Evolutionary conservation across 2,888 invertebrate genomes (phyloP), one percentile per base, ranked within the genome.

Genomic region (Nemapogon koenigi): DNA sequence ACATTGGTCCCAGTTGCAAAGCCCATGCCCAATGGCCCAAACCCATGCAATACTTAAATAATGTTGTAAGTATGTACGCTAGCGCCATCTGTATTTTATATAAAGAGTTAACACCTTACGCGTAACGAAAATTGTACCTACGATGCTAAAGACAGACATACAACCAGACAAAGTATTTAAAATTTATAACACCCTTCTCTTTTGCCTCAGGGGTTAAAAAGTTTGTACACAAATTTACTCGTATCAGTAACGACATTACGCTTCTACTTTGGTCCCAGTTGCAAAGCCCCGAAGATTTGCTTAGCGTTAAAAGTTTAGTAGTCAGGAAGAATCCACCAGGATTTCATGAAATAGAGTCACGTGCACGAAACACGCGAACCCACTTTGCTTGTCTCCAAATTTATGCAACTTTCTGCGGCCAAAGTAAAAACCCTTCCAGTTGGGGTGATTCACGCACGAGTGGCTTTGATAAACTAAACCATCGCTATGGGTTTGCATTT

Each of bases 351-450:
- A 65, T 59, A 57, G 53, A 61, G 66, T 70, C 66, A 69, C 70
- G 66, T 64, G 52, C 60, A 44, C 26, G 35, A 45, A 53, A 70
- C 67, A 71, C 48, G 66, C 55, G 57, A 70, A 69, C 57, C 55
- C 65, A 69, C 69, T 70, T 64, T 59, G 59, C 60, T 53, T 56
- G 54, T 57, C 58, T 58, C 59, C 56, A 59, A 67, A 69, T 66
- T 59, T 69, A 68, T 70, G 62, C 68, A 67, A 59, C 54, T 62
- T 52, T 50, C 50, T 49, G 44, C 46, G 43, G 36, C 45, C 41
- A 42, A 48, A 46, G 49, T 48, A 49, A 51, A 49, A 51, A 55
- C 48, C 51, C 49, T 49, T 39, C 47, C 43, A 52, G 53, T 52
- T 55, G 53, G 49, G 51, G 45, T 25, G 26, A 41, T 55, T 47